Evolutionary conservation across 2,113 vertebrate genomes (phyloP), one percentile per base, ranked within the genome.

Genomic region (Anarrhichthys ocellatus): DNA sequence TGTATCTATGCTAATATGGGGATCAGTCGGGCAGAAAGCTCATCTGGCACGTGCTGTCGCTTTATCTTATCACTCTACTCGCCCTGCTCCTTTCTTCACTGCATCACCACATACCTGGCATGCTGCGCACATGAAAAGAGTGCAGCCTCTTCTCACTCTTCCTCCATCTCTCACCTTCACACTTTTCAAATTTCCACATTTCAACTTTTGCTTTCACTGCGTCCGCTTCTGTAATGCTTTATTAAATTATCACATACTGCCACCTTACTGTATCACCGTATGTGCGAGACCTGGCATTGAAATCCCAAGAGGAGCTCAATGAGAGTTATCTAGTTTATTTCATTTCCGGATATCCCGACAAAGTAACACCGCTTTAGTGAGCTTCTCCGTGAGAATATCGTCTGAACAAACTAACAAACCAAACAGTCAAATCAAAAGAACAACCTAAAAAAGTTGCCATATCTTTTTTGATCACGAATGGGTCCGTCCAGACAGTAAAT

Each of bases 1-100:
- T 78, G 81, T 95, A 94, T 95, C 95, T 96, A 94, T 95, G 94
- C 93, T 93, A 94, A 95, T 94, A 91, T 84, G 70, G 83, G 90
- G 90, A 92, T 92, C 86, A 92, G 89, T 78, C 42, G 81, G 81
- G 79, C 77, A 68, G 77, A 86, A 78, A 76, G 83, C 86, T 90
- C 85, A 90, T 92, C 87, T 92, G 80, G 82, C 82, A 87, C 22
- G 66, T 81, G 82, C 79, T 56, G 54, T 83, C 20, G 78, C 87
- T 86, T 94, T 95, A 95, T 95, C 95, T 96, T 94, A 95, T 95
- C 93, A 87, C 22, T 66, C 62, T 80, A 2, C 83, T 84, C n/a
- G 54, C 71, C 70, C 64, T 0, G 24, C 67, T 70, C 63, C 73
- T 81, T 79, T 86, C 75, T 81, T 81, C 87, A 71, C 77, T 64